Percentiles rank a stretch among this genome's conserved stretches.
Conservation (phyloP, 2,888 invertebrate species). For the Crocallis elinguaria region DNA sequence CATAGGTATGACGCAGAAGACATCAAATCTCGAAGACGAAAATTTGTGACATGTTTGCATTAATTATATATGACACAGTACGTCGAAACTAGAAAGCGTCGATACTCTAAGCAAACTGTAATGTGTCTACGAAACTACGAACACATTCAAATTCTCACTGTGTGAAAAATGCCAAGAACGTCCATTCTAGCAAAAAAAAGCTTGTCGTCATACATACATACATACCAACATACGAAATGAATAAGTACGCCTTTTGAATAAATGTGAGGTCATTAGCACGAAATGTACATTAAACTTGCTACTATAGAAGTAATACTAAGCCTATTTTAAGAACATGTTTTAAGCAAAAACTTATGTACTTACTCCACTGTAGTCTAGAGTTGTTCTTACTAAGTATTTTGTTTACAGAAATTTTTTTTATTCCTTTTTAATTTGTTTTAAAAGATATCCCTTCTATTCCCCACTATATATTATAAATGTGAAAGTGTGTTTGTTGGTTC, state of each 20-base stretch:
- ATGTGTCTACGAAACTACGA: conserved; percentile 3
- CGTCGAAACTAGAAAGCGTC: too few species aligned
- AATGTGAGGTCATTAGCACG: conserved; percentile 28
- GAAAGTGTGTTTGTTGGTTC: too few species aligned
- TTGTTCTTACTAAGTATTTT: too few species aligned
- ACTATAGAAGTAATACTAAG: conserved; percentile 2
- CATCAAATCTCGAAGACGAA: too few species aligned
- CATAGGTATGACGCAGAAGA: too few species aligned
- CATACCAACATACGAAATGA: conserved; percentile 26
- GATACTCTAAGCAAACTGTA: conserved; percentile 1
- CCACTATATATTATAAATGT: too few species aligned
- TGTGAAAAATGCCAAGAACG: conserved; percentile 21
- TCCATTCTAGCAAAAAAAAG: conserved; percentile 17
- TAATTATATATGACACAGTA: too few species aligned
- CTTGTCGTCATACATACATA: conserved; percentile 11
- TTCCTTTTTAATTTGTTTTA: too few species aligned
- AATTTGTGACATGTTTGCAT: too few species aligned
- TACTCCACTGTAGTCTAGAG: not conserved
- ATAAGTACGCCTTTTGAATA: conserved; percentile 24
- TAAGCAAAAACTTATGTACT: not conserved
- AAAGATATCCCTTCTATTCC: too few species aligned
- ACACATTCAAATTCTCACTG: conserved; percentile 16
- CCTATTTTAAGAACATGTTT: conserved; percentile 11
- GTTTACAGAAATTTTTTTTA: too few species aligned
- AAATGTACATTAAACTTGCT: conserved; percentile 16